phyloP scores from a whole-genome alignment of 2,113 vertebrate species.

The Tricholaema leucomelas region DNA sequence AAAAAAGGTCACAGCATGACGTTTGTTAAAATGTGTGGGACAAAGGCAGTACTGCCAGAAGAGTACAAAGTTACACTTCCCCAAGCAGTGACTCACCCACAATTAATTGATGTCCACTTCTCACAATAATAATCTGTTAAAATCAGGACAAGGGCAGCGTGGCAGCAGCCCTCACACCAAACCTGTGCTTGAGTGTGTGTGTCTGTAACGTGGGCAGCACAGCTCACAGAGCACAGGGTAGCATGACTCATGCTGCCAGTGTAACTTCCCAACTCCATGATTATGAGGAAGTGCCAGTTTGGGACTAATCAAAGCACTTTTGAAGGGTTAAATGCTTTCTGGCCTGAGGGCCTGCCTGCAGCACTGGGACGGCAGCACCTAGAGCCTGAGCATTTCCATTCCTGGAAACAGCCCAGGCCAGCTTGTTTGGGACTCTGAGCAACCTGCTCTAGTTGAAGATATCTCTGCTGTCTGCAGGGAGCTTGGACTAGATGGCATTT shows the following conservation, averaged over 20 bases:
- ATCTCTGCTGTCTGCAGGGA: too few species aligned
- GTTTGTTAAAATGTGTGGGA: neutral
- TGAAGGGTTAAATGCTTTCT: neutral
- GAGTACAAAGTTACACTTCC: neutral
- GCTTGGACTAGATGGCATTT: too few species aligned
- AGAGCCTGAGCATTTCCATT: neutral
- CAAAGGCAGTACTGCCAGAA: neutral
- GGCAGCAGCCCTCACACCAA: neutral
- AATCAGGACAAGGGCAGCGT: neutral
- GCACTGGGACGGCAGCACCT: fast-evolving
- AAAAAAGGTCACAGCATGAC: neutral
- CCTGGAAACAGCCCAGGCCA: too few species aligned
- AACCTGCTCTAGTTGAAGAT: too few species aligned
- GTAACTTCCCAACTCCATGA: neutral
- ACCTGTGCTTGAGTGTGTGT: neutral
- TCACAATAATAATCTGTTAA: neutral
- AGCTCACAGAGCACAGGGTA: neutral
- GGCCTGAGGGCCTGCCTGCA: neutral
- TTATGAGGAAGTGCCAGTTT: neutral
- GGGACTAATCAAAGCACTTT: neutral
- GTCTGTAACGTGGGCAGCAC: fast-evolving
- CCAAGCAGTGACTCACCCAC: neutral
- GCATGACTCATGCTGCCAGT: neutral
- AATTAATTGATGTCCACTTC: neutral
- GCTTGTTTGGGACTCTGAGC: too few species aligned